These are phyloP conservation scores for Trachelus troglodyta DNA, from an alignment of 2,888 invertebrate species.

Conservation along the genomic window DNA sequence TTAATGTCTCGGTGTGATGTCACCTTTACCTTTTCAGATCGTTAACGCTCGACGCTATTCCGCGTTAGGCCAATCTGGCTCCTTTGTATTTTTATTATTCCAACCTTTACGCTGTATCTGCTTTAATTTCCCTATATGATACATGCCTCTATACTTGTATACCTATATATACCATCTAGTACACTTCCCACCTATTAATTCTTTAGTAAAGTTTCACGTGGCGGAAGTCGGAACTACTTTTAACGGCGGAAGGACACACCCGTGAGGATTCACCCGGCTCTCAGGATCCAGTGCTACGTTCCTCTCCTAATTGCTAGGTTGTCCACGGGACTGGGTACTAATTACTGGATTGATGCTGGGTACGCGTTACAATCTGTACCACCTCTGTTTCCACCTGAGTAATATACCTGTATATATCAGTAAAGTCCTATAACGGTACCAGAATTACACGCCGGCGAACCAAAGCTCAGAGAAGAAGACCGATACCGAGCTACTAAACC, in stretches of 20 bases:
- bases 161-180: neutral
- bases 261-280: neutral
- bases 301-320: neutral
- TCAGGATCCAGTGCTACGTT: neutral
- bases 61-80: neutral
- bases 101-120: neutral
- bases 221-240: neutral
- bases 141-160: too few species aligned
- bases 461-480: neutral
- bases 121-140: too few species aligned
- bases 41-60: neutral
- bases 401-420: neutral
- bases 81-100: neutral
- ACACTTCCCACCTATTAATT: neutral
- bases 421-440: neutral
- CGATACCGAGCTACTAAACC: neutral
- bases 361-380: neutral
- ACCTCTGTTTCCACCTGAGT: neutral
- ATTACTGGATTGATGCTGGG: neutral
- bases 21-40: neutral
- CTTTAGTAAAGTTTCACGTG: neutral
- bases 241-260: neutral
- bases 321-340: neutral
- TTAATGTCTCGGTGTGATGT: neutral
- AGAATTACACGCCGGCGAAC: neutral